These are phyloP conservation scores for Aplodontia rufa DNA, from an alignment of 2,113 vertebrate genomes.

Conservation along the genomic window DNA sequence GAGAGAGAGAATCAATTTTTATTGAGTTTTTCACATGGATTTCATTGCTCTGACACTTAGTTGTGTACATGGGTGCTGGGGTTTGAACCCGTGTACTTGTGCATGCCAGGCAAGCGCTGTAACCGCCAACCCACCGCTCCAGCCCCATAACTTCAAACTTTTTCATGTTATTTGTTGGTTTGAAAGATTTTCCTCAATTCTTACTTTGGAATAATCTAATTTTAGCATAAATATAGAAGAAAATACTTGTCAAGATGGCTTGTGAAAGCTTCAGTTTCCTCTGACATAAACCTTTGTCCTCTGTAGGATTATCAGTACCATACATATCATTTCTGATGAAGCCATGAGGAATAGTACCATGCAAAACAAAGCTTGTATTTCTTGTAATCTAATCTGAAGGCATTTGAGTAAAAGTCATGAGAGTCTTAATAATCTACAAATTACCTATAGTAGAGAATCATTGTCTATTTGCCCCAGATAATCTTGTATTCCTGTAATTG, in stretches of 20 bases:
- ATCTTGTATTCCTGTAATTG: neutral
- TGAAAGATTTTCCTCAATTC: neutral
- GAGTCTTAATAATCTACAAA: constrained; percentile 18
- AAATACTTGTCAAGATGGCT: neutral
- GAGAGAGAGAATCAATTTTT: too few relatives aligned
- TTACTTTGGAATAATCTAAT: constrained; percentile 5
- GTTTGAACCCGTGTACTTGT: too few relatives aligned
- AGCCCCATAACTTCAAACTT: too few relatives aligned
- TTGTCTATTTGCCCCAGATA: neutral
- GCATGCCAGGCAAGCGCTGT: too few relatives aligned
- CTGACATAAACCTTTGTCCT: constrained; percentile 36
- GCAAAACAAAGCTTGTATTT: neutral
- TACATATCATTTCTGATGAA: constrained; percentile 31
- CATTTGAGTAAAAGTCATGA: constrained; percentile 5
- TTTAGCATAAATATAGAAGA: neutral
- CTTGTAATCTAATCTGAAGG: constrained; percentile 44
- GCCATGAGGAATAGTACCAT: neutral
- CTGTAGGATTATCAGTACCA: neutral
- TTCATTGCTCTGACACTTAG: too few relatives aligned
- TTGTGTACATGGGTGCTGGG: too few relatives aligned
- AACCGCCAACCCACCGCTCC: too few relatives aligned
- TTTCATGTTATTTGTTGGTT: constrained; percentile 22
- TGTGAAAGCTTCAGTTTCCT: constrained; percentile 12
- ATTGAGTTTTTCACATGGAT: too few relatives aligned
- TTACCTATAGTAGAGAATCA: constrained; percentile 38